Evolutionary conservation across 2,888 invertebrate species (phyloP), one percentile per base, ranked within the genome.

Genomic region (Trissonchulus sp.): DNA sequence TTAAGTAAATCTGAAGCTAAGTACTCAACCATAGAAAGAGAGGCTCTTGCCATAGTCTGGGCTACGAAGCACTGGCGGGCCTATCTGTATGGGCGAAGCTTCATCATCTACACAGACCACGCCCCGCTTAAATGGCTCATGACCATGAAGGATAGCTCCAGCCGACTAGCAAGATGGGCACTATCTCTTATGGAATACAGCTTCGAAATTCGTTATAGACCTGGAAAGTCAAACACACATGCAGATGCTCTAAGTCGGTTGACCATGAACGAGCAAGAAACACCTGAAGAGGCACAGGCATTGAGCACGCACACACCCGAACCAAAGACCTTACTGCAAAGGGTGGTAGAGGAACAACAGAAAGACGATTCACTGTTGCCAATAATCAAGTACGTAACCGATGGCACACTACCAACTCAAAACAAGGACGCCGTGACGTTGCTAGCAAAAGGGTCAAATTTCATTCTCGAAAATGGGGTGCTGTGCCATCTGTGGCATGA

Each of bases 141-240:
- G 77, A 78, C 80, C 0, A 62, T 86, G 2, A 85, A 86, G 76
- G 81, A 86, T 2, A 84, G 84, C 0, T 81, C 82, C 28, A 85
- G 86, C 18, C 76, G 86, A 37, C 76, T 88, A 0, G 84, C 84
- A 0, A 75, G 87, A 62, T 88, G 87, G 87, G 83, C 85, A 0
- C 72, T 87, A 28, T 78, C 81, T n/a, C 75, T 88, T 0, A 85
- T 86, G 75, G 76, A 80, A 0, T 86, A 81, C 75, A 81, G 86
- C 65, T 74, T 86, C 1, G 77, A 80, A 0, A 81, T 86, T 2
- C 77, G 80, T 0, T 85, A 87, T 76, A 81, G 83, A 1, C 84
- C 84, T 0, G 87, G 87, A 1, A 81, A 79, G 63, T 76, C 77
- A 0, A 85, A 86, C 77, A 80, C 81, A 1, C 78, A 85, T 0